These are phyloP conservation scores for Anthopleura sola DNA, from an alignment of 64 coral and sea anemone genomes.

Conservation along the genomic window DNA sequence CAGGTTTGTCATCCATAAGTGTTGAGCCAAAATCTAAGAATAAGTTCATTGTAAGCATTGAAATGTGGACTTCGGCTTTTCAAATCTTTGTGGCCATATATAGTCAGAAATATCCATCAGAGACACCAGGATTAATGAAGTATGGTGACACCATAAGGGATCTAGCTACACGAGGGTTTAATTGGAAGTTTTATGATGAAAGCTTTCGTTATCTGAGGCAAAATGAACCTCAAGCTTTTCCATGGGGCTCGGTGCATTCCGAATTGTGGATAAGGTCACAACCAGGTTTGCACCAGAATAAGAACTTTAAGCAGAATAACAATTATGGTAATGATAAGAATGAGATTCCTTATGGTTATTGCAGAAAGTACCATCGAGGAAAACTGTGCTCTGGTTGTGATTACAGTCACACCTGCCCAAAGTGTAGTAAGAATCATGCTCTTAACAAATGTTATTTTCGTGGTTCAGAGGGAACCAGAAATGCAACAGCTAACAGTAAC, in stretches of 20 bases:
- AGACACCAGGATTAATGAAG: conserved; percentile 31
- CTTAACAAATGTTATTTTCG: background rate
- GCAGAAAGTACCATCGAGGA: background rate
- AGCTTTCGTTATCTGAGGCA: conserved; percentile 17
- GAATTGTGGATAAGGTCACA: conserved; percentile 22
- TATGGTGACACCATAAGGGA: conserved; percentile 43
- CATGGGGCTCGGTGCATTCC: conserved; percentile 19
- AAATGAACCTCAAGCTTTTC: background rate
- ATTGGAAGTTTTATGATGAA: conserved; percentile 52
- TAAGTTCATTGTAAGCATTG: background rate
- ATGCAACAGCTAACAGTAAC: background rate
- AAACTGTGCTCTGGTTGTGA: background rate
- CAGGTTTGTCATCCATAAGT: background rate
- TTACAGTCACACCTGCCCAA: background rate
- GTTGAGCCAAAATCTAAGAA: background rate
- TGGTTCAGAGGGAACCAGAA: too few relatives aligned
- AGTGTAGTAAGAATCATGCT: background rate
- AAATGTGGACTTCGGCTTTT: background rate
- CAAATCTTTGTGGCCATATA: conserved; percentile 16
- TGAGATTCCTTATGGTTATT: background rate
- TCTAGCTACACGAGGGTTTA: conserved; percentile 26
- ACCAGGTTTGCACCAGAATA: background rate
- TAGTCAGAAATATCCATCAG: conserved; percentile 16
- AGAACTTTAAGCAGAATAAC: background rate
- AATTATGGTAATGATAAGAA: background rate